Base-by-base conservation (phyloP, 2,113 vertebrate species). In the Trogon surrucura region DNA sequence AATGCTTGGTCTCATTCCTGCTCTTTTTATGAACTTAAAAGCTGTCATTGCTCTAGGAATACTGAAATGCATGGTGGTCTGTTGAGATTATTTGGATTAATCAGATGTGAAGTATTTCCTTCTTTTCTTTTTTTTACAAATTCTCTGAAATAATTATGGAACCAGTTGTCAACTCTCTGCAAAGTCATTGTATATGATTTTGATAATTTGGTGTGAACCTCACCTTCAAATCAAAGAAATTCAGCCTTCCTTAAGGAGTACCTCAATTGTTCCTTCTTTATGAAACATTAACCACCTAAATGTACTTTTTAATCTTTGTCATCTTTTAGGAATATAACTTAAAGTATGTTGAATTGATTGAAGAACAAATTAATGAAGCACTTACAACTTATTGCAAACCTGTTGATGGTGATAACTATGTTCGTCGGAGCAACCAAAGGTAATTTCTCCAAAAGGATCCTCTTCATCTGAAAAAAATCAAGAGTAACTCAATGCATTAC, bases 371-470 rank as follows among this genome's bases (percentile, higher is more conserved):
- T 74, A 99, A 99, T 53, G 99, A 99, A 98, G 99, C 99, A 88
- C 99, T 99, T 89, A 99, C 99, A 74, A 99, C 99, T 7, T 99
- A 99, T 56, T 98, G 99, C 80, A 99, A 99, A 96, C 99, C 99
- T 91, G 97, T 99, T 36, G 99, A 99, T 97, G 99, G 99, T 75
- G 99, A 99, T 98, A 99, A 99, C 96, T 99, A 99, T 20, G 99
- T 99, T 91, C 98, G 99, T 93, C 98, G 99, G 61, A 99, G 99
- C 98, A 99, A 99, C 98, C 99, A 99, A 98, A 99, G 99, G 99
- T 44, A 8, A 82, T 61, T 61, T 80, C 3, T 51, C 22, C 56
- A 36, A 44, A 87, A 79, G 15, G 85, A 56, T 50, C 36, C 10
- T 61, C 20, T 67, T 96, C n/a, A n/a, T n/a, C n/a, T 86, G 23